Evolutionary conservation across 64 coral and sea anemone genomes (phyloP), one percentile per base, ranked within the genome.

Genomic region (Porites australiensis): DNA sequence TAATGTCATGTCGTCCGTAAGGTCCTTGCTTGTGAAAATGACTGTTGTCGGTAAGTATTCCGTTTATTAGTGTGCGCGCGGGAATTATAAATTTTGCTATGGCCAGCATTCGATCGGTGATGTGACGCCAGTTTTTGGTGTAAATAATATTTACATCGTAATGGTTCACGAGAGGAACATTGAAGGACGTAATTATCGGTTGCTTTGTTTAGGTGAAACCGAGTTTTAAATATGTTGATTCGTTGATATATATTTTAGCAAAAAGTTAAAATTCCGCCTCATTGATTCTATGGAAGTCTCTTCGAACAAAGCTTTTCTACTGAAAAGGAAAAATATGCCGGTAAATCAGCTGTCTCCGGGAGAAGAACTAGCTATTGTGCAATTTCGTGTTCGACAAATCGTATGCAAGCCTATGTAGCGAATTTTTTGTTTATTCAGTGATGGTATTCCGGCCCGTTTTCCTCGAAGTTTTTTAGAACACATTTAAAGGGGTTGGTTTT

Each of bases 151-250:
- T 4, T 69, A 22, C 16, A 55, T 23, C 0, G 18, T 69, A 69
- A 50, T 19, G 43, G 47, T 15, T 15, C 16, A 46, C 45, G 13
- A 75, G 48, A 49, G 50, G 27, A 6, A 16, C 16, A 2, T 3
- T 49, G 50, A 50, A 75, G 13, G 44, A 13, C 44, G 4, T 50
- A 75, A 13, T 75, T 16, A 12, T 50, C 13, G 44, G 73, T 75
- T 75, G 50, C 73, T 50, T 75, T 75, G 73, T 75, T 75, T n/a
- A 75, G 47, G 9, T 18, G 13, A 75, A 75, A 72, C 3, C 27
- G 27, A 37, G 27, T 37, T 37, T 37, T 37, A 37, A 37, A 37
- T 27, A 72, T 72, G 44, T 72, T 37, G 70, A 44, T 12, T 44
- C 11, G 70, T 23, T 20, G 27, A 37, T 37, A 37, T 37, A 37